phyloP scores from a whole-genome alignment of 2,113 vertebrate genomes.

The Tetrax tetrax region DNA sequence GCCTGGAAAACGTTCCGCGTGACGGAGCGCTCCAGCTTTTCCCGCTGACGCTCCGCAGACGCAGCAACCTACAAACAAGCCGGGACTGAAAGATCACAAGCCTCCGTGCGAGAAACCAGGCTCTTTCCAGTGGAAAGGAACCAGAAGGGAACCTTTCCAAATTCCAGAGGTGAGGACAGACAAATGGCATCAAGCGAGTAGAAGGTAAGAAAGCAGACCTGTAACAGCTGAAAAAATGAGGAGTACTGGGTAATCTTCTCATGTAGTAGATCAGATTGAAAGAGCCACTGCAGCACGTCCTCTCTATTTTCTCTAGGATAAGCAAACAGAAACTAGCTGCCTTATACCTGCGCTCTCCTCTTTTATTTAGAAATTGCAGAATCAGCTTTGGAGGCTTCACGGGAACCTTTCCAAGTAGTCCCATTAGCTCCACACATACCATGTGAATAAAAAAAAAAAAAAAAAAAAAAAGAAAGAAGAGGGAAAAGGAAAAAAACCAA shows the following conservation, averaged over 20 bases:
- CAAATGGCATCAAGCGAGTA: neutral
- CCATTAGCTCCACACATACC: neutral
- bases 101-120: neutral
- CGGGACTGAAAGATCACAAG: neutral
- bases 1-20: neutral
- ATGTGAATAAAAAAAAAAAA: neutral
- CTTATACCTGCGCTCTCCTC: neutral
- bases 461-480: neutral
- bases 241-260: neutral
- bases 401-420: neutral
- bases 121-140: neutral
- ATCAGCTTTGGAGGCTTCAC: neutral
- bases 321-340: neutral
- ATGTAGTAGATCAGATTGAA: neutral
- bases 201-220: neutral
- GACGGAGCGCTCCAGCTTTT: neutral
- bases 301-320: neutral
- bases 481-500: accelerated
- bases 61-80: neutral
- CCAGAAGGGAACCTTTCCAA: neutral
- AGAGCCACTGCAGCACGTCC: neutral
- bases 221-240: neutral
- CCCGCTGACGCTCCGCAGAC: neutral
- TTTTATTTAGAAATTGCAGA: neutral
- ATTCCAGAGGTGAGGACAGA: neutral